Percentiles rank a stretch among this genome's conserved stretches.
These are phyloP conservation scores for Idaea dimidiata DNA, from an alignment of 2,888 invertebrate genomes.

Conservation along the genomic window DNA sequence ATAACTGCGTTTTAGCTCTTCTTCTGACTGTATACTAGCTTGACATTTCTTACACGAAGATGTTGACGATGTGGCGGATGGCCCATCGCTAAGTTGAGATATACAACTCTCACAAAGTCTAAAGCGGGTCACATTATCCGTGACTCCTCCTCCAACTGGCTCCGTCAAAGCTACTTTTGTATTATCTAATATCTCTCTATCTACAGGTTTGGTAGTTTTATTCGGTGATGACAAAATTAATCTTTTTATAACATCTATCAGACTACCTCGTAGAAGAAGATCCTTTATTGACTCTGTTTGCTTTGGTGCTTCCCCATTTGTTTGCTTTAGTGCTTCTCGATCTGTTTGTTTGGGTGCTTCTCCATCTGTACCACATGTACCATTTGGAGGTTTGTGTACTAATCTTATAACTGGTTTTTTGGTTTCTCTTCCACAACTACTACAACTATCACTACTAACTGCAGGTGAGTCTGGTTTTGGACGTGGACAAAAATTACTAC, in stretches of 20 bases:
- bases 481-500: neutral
- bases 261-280: neutral
- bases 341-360: no score
- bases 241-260: conserved; percentile 6
- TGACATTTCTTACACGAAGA: conserved; percentile 17
- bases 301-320: neutral
- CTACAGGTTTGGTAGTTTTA: neutral
- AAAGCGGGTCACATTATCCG: no score
- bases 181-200: no score
- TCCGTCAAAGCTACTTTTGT: conserved; percentile 6
- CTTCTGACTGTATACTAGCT: conserved; percentile 4
- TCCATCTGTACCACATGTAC: no score
- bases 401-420: neutral
- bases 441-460: no score
- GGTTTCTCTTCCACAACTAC: no score
- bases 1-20: conserved; percentile 8
- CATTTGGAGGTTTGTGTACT: neutral
- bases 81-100: conserved; percentile 5
- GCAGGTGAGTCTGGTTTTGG: neutral
- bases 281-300: neutral
- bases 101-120: conserved; percentile 18
- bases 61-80: conserved; percentile 6
- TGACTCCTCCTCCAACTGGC: neutral
- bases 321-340: neutral
- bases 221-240: conserved; percentile 15